These are phyloP conservation scores for Chloropsis cyanopogon DNA, from an alignment of 2,113 vertebrate genomes.

Conservation along the genomic window DNA sequence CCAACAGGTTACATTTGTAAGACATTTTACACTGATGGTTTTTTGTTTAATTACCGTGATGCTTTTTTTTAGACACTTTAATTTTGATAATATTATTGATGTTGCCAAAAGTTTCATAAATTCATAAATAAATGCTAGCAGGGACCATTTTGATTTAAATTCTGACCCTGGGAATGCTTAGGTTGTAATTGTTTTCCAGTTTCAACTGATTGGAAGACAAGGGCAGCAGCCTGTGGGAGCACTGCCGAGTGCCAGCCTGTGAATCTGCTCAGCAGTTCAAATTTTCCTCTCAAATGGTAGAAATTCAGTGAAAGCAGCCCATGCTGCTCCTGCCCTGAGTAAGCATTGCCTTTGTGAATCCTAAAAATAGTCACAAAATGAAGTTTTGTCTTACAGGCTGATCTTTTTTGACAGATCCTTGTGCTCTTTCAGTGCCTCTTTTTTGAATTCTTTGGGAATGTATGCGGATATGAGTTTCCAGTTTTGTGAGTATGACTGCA, in stretches of 20 bases:
- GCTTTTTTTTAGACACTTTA: neutral
- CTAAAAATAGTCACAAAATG: neutral
- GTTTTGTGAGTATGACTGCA: neutral
- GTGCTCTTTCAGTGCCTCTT: constrained; percentile 49
- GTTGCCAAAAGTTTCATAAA: neutral
- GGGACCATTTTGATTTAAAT: neutral
- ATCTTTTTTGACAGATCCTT: neutral
- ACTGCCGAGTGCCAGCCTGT: neutral
- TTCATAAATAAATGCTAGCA: neutral
- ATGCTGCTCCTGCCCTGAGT: neutral
- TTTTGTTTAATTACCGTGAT: constrained; percentile 3
- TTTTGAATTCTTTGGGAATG: constrained; percentile 1
- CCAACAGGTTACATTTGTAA: neutral
- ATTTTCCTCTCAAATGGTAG: neutral
- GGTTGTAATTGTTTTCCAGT: neutral
- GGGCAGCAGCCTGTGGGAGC: neutral
- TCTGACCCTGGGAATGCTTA: neutral
- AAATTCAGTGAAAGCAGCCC: neutral
- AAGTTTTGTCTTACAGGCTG: neutral
- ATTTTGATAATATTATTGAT: constrained; percentile 1
- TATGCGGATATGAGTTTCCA: neutral
- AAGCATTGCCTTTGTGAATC: neutral
- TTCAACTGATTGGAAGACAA: neutral
- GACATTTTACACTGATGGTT: neutral
- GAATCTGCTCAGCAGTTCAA: neutral